These are phyloP conservation scores for Falco novaeseelandiae DNA, from an alignment of 2,797 vertebrate genomes.

Conservation along the genomic window DNA sequence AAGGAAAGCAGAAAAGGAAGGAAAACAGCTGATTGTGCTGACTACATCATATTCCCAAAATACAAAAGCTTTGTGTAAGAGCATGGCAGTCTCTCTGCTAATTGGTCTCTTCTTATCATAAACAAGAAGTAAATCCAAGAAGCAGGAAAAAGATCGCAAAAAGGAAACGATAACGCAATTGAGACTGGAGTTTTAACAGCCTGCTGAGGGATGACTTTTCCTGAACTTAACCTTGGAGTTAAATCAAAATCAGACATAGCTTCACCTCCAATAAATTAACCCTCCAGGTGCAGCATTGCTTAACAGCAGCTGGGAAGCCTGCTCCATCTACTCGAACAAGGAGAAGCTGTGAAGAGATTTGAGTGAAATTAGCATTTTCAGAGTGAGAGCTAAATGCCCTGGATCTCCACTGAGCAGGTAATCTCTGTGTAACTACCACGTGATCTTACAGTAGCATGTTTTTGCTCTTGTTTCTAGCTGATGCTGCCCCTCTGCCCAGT, in stretches of 20 bases:
- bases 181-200: background rate
- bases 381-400: background rate
- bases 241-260: background rate
- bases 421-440: background rate
- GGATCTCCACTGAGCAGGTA: background rate
- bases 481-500: background rate
- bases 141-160: background rate
- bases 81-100: background rate
- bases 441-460: background rate
- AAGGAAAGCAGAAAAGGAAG: conserved; percentile 28
- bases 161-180: background rate
- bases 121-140: background rate
- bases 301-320: background rate
- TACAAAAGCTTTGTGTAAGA: conserved; percentile 1
- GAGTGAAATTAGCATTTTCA: background rate
- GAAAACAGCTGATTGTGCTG: conserved; percentile 6
- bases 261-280: background rate
- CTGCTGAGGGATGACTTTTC: background rate
- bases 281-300: background rate
- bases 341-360: background rate
- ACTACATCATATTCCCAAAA: background rate
- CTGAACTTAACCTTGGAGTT: background rate
- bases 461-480: background rate
- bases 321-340: background rate
- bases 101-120: background rate